Evolutionary conservation across 1,140 invertebrate genomes (phyloP), one percentile per base, ranked within the genome.

Genomic region (Calycopis cecrops): DNA sequence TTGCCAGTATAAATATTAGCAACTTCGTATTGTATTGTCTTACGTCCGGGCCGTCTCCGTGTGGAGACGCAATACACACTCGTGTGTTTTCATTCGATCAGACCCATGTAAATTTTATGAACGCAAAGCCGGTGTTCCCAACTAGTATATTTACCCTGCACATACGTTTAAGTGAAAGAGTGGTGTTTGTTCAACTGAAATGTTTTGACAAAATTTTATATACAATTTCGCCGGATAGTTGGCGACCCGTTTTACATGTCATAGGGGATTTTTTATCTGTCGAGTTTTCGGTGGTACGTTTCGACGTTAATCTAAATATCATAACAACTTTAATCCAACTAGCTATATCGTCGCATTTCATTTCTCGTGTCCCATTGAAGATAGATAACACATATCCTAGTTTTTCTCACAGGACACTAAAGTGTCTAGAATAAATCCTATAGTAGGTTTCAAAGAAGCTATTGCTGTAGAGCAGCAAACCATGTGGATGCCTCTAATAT

Each of bases 21-120:
- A 17, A 14, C 40, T 16, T 28, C 6, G 21, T 28, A 28, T 28
- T 44, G 17, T 16, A 17, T 12, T 4, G 40, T 9, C 11, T 40
- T 44, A 16, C 40, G 40, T 44, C 16, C 16, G 16, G 17, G 14
- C 40, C 9, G 40, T 16, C 35, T 37, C 9, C 9, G n/a, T 37
- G 9, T 51, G 16, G 48, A 61, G 57, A 58, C 50, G 52, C 35
- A 50, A 54, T 35, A 34, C 52, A 55, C 53, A 35, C 51, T 11
- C 28, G 38, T 55, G 12, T 66, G 64, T 66, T 69, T 65, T 60
- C 54, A 50, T 62, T 63, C 59, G 58, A 61, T 63, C 57, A 59
- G 48, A 28, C 52, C 52, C 44, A 54, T 59, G 47, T 54, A 49
- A 59, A 59, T 59, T 59, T 42, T 33, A 35, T 33, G 28, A 49